A percentile compares a stretch with the other conserved stretches of the same genome.
Evolutionary conservation across 2,113 vertebrate genomes (phyloP).

Genomic region (Fregetta grallaria): DNA sequence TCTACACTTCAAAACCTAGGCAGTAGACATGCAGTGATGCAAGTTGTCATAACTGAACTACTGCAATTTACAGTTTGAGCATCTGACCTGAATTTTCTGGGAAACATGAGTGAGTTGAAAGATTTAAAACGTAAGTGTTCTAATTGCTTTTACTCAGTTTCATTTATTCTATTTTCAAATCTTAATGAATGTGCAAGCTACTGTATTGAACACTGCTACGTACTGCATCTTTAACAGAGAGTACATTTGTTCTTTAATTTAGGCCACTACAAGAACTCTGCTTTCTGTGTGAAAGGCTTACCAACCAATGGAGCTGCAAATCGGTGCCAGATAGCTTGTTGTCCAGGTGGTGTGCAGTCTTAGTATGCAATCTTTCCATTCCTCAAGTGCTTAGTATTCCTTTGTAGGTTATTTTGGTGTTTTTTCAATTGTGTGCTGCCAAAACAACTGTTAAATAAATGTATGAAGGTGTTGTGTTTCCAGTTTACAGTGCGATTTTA

Average conservation of each 20-base stretch:
- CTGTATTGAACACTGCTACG: neutral
- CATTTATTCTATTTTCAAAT: neutral
- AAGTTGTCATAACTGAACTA: neutral
- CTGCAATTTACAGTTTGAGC: neutral
- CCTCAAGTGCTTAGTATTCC: slow-evolving; percentile 2
- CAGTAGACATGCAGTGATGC: neutral
- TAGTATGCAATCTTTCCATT: neutral
- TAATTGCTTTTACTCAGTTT: neutral
- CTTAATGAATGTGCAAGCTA: neutral
- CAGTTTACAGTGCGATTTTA: neutral
- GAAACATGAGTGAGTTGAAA: neutral
- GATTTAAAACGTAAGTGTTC: neutral
- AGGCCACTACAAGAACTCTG: neutral
- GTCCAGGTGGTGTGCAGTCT: slow-evolving; percentile 15
- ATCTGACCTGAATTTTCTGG: slow-evolving; percentile 15
- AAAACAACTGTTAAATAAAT: slow-evolving; percentile 49
- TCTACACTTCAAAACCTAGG: neutral
- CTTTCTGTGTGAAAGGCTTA: neutral
- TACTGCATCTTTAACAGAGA: neutral
- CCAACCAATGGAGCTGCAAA: neutral
- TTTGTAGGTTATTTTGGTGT: neutral
- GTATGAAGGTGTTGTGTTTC: slow-evolving; percentile 1
- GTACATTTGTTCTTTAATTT: neutral
- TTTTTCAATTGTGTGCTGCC: neutral
- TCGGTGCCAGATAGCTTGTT: neutral